These are phyloP conservation scores for Dynastes hyllus DNA, from an alignment of 2,888 invertebrate species.

Conservation along the genomic window DNA sequence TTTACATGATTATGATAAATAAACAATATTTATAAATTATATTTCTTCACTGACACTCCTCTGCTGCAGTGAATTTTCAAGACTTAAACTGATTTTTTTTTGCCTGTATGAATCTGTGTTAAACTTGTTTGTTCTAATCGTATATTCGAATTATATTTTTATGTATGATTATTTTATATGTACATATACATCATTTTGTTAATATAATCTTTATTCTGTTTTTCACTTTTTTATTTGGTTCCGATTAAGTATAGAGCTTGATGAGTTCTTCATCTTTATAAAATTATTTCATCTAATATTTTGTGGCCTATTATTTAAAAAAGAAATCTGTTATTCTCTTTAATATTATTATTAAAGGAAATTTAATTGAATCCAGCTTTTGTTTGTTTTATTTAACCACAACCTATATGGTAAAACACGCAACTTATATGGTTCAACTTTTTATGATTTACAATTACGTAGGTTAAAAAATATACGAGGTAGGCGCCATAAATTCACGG, in stretches of 20 bases:
- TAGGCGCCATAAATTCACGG: too few relatives aligned
- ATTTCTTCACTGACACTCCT: conserved; percentile 39
- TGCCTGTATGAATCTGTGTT: not conserved
- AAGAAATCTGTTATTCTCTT: too few relatives aligned
- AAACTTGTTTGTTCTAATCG: conserved; percentile 15
- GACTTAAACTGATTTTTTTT: conserved; percentile 30
- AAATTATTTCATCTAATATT: too few relatives aligned
- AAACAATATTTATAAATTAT: conserved; percentile 27
- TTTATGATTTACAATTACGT: too few relatives aligned
- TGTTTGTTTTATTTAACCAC: too few relatives aligned
- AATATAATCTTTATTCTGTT: conserved; percentile 38
- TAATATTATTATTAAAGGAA: too few relatives aligned
- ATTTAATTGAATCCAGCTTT: too few relatives aligned
- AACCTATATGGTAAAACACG: too few relatives aligned
- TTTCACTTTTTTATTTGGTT: conserved; percentile 9
- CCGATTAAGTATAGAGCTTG: not conserved
- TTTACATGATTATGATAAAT: conserved; percentile 47
- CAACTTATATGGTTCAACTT: too few relatives aligned
- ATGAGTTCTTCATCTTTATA: not conserved
- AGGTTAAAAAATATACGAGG: too few relatives aligned
- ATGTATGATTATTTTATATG: conserved; percentile 15
- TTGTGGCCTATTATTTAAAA: too few relatives aligned
- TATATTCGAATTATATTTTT: conserved; percentile 27
- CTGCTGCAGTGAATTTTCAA: conserved; percentile 39
- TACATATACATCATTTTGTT: conserved; percentile 37